Conservation (phyloP, 2,888 invertebrate species). For the Euplexia lucipara region DNA sequence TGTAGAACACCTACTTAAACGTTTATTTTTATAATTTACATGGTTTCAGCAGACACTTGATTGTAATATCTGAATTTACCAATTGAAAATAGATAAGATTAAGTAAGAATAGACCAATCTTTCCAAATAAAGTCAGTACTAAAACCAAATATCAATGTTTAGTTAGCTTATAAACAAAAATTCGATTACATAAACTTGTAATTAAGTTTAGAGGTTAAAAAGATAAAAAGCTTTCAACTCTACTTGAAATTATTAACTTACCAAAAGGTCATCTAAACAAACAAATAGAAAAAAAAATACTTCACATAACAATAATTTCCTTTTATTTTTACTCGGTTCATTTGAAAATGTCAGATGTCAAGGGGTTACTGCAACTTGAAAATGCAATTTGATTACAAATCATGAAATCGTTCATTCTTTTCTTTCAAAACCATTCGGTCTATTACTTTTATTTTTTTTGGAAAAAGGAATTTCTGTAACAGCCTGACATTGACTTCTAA, state of each 20-base stretch:
- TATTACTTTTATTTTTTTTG: constrained; percentile 24
- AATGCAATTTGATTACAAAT: too few relatives aligned
- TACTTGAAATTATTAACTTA: constrained; percentile 18
- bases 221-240: background rate
- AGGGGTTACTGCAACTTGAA: constrained; percentile 29
- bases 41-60: background rate
- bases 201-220: constrained; percentile 21
- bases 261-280: constrained; percentile 12
- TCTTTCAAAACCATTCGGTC: constrained; percentile 44
- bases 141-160: too few relatives aligned
- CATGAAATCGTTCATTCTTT: constrained; percentile 52
- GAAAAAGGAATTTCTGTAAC: constrained; percentile 20
- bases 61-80: constrained; percentile 10
- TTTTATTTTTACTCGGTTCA: background rate
- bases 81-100: too few relatives aligned
- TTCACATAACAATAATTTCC: too few relatives aligned
- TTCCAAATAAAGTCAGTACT: constrained; percentile 2
- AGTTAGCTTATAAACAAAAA: too few relatives aligned
- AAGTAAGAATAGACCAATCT: background rate
- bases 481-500: constrained; percentile 1
- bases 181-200: background rate
- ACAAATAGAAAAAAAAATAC: background rate
- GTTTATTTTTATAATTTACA: background rate
- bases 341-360: constrained; percentile 10
- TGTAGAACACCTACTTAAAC: background rate